These are phyloP conservation scores for Anoplophora glabripennis DNA, from an alignment of 1,140 invertebrate genomes.

Conservation along the genomic window DNA sequence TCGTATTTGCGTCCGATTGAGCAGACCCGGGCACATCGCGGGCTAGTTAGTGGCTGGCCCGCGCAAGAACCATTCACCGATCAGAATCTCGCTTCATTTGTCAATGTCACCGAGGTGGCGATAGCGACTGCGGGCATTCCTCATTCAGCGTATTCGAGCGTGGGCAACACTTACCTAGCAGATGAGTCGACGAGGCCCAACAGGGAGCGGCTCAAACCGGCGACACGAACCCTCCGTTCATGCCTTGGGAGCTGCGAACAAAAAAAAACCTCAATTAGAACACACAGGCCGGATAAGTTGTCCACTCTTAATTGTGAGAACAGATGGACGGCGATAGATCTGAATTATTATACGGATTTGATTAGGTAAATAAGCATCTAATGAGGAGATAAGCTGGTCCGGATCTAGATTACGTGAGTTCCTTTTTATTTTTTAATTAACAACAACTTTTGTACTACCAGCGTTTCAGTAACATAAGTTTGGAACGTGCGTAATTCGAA, in stretches of 20 bases:
- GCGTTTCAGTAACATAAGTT: too few species aligned
- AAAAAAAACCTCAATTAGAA: conserved; percentile 31
- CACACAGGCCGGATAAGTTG: conserved; percentile 19
- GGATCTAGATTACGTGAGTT: too few species aligned
- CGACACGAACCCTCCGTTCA: conserved; percentile 62
- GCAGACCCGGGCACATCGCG: conserved; percentile 27
- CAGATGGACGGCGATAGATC: not conserved
- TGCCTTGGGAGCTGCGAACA: conserved; percentile 57
- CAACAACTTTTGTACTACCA: too few species aligned
- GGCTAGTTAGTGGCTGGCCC: conserved; percentile 31
- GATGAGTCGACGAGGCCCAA: conserved; percentile 25
- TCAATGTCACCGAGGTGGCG: conserved; percentile 62
- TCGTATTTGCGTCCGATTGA: conserved; percentile 28
- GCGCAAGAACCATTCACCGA: conserved; percentile 55
- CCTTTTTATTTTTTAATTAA: too few species aligned
- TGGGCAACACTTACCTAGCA: conserved; percentile 34
- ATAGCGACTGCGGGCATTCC: conserved; percentile 50
- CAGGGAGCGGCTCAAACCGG: conserved; percentile 54
- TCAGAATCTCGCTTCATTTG: conserved; percentile 62
- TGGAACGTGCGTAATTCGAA: too few species aligned
- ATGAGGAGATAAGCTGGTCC: too few species aligned
- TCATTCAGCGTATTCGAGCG: conserved; percentile 41
- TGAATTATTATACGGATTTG: too few species aligned
- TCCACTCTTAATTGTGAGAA: conserved; percentile 24
- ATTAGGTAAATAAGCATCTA: too few species aligned